A percentile compares a stretch with the other conserved stretches of the same genome.
phyloP scores from a whole-genome alignment of 2,113 vertebrate species.

The Calidris pugnax region DNA sequence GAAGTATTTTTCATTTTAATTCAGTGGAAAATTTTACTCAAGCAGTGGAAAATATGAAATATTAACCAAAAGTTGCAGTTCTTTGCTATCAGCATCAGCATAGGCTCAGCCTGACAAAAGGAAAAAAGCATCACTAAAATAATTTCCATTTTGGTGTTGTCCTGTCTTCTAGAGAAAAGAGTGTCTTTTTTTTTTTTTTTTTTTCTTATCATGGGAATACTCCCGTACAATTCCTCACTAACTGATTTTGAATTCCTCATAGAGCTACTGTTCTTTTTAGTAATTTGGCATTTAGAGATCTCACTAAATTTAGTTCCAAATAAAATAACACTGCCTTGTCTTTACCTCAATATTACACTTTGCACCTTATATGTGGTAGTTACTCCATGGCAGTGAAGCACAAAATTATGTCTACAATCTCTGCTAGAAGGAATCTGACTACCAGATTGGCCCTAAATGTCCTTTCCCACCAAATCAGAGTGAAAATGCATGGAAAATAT shows the following conservation, averaged over 20 bases:
- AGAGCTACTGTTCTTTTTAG: neutral
- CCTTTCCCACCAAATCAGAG: neutral
- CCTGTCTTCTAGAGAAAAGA: neutral
- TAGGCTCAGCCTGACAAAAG: neutral
- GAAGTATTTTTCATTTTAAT: neutral
- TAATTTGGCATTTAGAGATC: neutral
- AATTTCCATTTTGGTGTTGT: neutral
- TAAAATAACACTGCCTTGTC: neutral
- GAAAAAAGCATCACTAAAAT: neutral
- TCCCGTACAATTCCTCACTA: neutral
- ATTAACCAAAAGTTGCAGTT: neutral
- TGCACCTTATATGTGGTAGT: neutral
- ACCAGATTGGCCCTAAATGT: neutral
- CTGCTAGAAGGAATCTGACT: neutral
- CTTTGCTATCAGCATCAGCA: neutral
- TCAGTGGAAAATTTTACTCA: neutral
- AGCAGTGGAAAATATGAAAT: neutral
- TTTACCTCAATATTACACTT: neutral
- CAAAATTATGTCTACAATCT: neutral
- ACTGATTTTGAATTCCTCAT: neutral
- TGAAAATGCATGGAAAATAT: neutral
- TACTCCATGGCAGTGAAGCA: neutral
- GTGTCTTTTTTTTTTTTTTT: neutral
- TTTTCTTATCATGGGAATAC: neutral
- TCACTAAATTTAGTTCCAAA: neutral